phyloP scores from a whole-genome alignment of 2,113 vertebrate genomes.

The Menidia beryllina region DNA sequence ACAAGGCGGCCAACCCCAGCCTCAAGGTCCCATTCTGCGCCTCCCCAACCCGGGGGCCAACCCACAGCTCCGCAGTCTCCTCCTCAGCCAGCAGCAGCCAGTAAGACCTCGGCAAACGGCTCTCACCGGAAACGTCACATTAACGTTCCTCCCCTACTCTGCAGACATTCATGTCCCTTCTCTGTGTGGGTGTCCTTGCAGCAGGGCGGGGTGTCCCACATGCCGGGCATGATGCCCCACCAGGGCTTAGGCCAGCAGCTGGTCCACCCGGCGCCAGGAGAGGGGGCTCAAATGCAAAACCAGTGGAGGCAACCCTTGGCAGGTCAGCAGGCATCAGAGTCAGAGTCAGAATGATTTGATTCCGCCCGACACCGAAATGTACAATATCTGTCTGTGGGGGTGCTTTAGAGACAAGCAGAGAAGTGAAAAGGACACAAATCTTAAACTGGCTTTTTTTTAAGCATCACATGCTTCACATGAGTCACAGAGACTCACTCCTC shows the following conservation, averaged over 20 bases:
- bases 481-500: not conserved
- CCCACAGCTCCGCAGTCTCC: conserved; percentile 92
- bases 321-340: conserved; percentile 71
- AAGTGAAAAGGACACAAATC: not conserved
- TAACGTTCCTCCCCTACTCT: too few relatives aligned
- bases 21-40: conserved; percentile 87
- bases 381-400: not conserved
- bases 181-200: conserved; percentile 45
- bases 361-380: conserved; percentile 6
- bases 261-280: conserved; percentile 84
- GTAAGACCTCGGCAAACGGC: conserved; percentile 69
- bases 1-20: conserved; percentile 78
- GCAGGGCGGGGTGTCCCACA: conserved; percentile 87
- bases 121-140: not conserved
- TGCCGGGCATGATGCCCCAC: conserved; percentile 86
- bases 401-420: not conserved
- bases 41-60: conserved; percentile 92
- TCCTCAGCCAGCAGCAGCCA: conserved; percentile 92
- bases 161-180: not conserved
- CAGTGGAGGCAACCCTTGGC: conserved; percentile 84
- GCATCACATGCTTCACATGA: not conserved
- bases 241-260: conserved; percentile 87
- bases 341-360: not conserved
- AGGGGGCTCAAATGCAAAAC: conserved; percentile 85
- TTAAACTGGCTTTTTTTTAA: not conserved